Percentiles rank a stretch among this genome's conserved stretches.
phyloP scores from a whole-genome alignment of 2,797 vertebrate species.

The Microhierax caerulescens region DNA sequence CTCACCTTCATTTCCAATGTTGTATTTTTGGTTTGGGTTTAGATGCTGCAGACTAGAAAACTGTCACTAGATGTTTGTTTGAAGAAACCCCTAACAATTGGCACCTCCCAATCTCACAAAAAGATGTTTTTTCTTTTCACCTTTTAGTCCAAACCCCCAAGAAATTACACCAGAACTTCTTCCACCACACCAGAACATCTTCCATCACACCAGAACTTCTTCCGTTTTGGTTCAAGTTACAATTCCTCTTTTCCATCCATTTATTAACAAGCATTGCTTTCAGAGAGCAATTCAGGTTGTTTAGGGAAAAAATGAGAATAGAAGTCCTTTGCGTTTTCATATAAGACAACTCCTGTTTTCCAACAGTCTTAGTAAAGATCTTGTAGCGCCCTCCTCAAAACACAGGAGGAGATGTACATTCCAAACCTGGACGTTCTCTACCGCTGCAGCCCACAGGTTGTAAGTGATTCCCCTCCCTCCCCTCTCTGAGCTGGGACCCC shows the following conservation, averaged over 20 bases:
- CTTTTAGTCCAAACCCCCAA: not conserved
- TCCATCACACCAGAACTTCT: not conserved
- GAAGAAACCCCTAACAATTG: not conserved
- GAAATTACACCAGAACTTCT: not conserved
- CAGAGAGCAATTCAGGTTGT: not conserved
- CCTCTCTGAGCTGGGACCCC: not conserved
- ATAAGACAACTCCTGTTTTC: not conserved
- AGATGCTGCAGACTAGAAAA: not conserved
- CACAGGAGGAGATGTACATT: not conserved
- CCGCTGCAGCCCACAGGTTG: accelerated
- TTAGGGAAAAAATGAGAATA: not conserved
- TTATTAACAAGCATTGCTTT: not conserved
- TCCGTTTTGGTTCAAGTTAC: not conserved
- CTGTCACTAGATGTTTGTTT: not conserved
- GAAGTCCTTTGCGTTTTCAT: not conserved
- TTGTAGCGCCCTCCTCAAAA: not conserved
- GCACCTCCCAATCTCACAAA: not conserved
- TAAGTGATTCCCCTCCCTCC: not conserved
- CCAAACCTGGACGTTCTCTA: not conserved
- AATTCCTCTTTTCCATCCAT: not conserved
- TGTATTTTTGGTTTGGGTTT: not conserved
- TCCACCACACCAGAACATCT: not conserved
- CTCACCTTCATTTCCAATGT: not conserved
- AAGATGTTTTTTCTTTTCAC: not conserved
- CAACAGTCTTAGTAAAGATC: not conserved